These are phyloP conservation scores for Grapholita molesta DNA, from an alignment of 1,140 invertebrate species.

Conservation along the genomic window DNA sequence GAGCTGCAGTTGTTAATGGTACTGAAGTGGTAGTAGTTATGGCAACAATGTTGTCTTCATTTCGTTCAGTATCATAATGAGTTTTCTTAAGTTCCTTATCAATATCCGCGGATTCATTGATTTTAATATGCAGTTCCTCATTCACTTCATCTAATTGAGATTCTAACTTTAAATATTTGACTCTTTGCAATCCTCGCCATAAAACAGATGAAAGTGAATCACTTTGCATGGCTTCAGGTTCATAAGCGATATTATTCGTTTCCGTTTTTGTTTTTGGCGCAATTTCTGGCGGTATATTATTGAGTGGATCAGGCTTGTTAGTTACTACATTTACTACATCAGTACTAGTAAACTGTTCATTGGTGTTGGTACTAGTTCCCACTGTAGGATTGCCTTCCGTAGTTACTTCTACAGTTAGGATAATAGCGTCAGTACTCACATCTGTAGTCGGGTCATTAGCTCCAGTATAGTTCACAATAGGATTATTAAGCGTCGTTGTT, in stretches of 20 bases:
- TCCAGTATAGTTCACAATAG: background rate
- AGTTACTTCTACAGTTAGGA: background rate
- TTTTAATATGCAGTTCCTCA: slow-evolving; percentile 58
- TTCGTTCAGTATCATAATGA: slow-evolving; percentile 50
- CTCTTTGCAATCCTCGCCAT: slow-evolving; percentile 63
- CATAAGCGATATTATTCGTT: slow-evolving; percentile 37
- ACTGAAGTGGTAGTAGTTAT: slow-evolving; percentile 26
- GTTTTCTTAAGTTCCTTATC: slow-evolving; percentile 47
- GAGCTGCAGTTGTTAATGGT: slow-evolving; percentile 22
- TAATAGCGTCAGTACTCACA: slow-evolving; percentile 6
- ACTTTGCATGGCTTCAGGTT: slow-evolving; percentile 66
- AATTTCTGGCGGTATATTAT: background rate
- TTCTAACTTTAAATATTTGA: slow-evolving; percentile 61
- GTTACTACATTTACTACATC: background rate
- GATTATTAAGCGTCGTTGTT: background rate
- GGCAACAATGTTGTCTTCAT: slow-evolving; percentile 5
- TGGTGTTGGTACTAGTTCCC: slow-evolving; percentile 8
- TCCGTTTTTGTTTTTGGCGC: background rate
- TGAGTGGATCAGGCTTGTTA: background rate
- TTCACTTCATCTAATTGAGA: slow-evolving; percentile 55
- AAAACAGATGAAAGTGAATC: slow-evolving; percentile 69
- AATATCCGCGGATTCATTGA: slow-evolving; percentile 44
- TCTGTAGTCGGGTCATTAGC: slow-evolving; percentile 3
- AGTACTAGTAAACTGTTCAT: background rate
- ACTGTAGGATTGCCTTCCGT: background rate